Evolutionary conservation across 2,888 invertebrate species (phyloP).

Genomic region (Alcis repandata): DNA sequence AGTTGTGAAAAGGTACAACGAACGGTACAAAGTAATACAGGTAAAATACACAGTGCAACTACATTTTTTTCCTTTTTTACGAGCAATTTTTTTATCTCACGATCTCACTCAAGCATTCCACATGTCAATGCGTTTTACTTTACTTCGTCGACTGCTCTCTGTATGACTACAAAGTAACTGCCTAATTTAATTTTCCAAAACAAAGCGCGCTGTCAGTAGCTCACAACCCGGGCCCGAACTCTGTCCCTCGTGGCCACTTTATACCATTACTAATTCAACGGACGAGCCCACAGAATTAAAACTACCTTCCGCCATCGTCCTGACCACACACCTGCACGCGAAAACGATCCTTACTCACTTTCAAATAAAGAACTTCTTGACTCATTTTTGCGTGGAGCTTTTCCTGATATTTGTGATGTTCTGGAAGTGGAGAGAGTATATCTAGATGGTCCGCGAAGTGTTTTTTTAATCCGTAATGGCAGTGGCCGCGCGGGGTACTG

Average conservation of each 20-base stretch:
- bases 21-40: too few species aligned
- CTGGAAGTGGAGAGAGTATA: conserved; percentile 49
- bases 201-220: conserved; percentile 47
- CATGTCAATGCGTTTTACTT: not conserved
- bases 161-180: conserved; percentile 38
- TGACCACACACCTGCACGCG: conserved; percentile 18
- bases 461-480: conserved; percentile 82
- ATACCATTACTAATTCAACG: conserved; percentile 78
- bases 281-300: conserved; percentile 73
- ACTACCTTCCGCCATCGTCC: conserved; percentile 55
- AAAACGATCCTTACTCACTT: conserved; percentile 41
- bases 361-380: not conserved
- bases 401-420: conserved; percentile 32
- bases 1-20: too few species aligned
- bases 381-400: conserved; percentile 33
- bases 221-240: conserved; percentile 56
- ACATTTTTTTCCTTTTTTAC: too few species aligned
- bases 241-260: conserved; percentile 74
- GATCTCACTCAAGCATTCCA: not conserved
- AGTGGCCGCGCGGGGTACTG: conserved; percentile 60
- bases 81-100: too few species aligned
- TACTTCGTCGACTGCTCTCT: conserved; percentile 8
- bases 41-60: too few species aligned
- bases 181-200: conserved; percentile 61
- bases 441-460: conserved; percentile 75